Percentiles rank a stretch among this genome's conserved stretches.
These are phyloP conservation scores for Sterna hirundo DNA, from an alignment of 2,113 vertebrate species.

Conservation along the genomic window DNA sequence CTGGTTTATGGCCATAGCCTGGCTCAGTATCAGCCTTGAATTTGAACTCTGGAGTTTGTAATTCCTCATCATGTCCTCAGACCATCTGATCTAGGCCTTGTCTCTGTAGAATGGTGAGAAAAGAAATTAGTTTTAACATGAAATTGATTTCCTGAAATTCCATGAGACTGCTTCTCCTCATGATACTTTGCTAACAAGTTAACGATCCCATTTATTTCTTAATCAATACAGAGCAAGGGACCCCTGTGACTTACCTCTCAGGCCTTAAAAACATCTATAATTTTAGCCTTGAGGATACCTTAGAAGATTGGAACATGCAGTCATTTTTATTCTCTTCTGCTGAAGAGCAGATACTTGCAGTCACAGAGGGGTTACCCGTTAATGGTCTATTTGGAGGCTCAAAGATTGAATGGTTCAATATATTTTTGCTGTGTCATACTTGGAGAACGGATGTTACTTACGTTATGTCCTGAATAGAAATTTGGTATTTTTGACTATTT, in stretches of 20 bases:
- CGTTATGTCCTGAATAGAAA: background rate
- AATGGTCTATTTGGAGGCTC: background rate
- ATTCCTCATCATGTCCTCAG: background rate
- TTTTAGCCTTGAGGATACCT: background rate
- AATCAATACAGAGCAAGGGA: slow-evolving; percentile 28
- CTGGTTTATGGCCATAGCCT: background rate
- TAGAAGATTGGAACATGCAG: background rate
- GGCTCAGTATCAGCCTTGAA: background rate
- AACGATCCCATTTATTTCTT: slow-evolving; percentile 35
- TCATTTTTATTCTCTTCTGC: background rate
- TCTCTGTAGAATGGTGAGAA: background rate
- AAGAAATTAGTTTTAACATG: slow-evolving; percentile 18
- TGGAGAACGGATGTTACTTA: background rate
- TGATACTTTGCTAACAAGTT: slow-evolving; percentile 34
- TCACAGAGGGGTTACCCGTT: background rate
- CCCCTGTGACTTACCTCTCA: background rate
- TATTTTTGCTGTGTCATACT: background rate
- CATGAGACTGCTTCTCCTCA: background rate
- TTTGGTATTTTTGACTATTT: background rate
- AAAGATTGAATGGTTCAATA: background rate
- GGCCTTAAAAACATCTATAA: slow-evolving; percentile 11
- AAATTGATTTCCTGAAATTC: slow-evolving; percentile 43
- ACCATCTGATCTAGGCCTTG: background rate
- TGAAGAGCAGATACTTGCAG: background rate
- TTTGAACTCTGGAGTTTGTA: background rate